phyloP scores from a whole-genome alignment of 2,888 invertebrate species.

The Lymantria dispar region DNA sequence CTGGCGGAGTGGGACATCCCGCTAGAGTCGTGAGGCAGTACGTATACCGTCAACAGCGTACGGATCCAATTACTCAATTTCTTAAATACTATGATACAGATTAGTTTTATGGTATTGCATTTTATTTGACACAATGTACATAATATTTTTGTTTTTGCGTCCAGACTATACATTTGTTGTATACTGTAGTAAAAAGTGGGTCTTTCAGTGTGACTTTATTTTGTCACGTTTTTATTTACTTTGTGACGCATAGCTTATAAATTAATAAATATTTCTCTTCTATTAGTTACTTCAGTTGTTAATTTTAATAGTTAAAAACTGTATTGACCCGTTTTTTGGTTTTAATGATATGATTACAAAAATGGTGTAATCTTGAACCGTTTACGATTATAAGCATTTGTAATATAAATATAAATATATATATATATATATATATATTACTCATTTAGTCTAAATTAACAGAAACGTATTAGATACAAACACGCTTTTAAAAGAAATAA shows the following conservation, averaged over 20 bases:
- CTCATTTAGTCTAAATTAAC: constrained; percentile 52
- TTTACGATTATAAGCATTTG: constrained; percentile 12
- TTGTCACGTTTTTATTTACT: constrained; percentile 45
- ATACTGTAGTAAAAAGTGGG: constrained; percentile 33
- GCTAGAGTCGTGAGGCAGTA: constrained; percentile 63
- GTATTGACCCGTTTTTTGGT: constrained; percentile 12
- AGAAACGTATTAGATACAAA: constrained; percentile 44
- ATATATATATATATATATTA: too few relatives aligned
- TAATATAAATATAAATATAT: constrained; percentile 11
- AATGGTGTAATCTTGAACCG: background rate
- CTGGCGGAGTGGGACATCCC: constrained; percentile 88
- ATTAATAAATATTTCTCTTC: constrained; percentile 57
- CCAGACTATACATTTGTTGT: constrained; percentile 32
- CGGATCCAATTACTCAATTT: constrained; percentile 22
- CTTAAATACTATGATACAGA: constrained; percentile 46
- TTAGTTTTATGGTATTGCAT: constrained; percentile 67
- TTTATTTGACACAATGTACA: constrained; percentile 59
- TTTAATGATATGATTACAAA: background rate
- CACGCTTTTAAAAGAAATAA: constrained; percentile 55
- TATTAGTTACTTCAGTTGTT: constrained; percentile 36
- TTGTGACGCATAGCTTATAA: constrained; percentile 57
- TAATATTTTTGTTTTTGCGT: constrained; percentile 36
- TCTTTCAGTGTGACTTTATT: constrained; percentile 33
- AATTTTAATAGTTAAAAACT: constrained; percentile 15
- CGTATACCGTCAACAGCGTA: constrained; percentile 12